Percentiles rank a stretch among this genome's conserved stretches.
phyloP scores from a whole-genome alignment of 2,113 vertebrate genomes.

The Clarias batrachus region DNA sequence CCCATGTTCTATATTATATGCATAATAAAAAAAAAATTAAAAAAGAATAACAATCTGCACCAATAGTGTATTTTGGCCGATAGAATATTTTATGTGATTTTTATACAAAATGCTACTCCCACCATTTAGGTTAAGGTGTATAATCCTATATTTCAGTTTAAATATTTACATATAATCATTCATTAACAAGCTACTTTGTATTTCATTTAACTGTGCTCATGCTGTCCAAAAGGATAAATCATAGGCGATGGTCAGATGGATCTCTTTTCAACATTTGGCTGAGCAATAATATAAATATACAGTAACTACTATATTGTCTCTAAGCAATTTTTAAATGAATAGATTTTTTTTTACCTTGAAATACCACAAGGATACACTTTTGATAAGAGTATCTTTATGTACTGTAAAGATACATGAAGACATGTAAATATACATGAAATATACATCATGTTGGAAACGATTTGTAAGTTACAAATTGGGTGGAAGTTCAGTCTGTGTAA shows the following conservation, averaged over 20 bases:
- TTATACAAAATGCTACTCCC: background rate
- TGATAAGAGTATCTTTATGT: background rate
- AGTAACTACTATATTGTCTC: background rate
- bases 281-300: background rate
- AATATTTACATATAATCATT: background rate
- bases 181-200: background rate
- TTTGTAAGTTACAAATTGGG: slow-evolving; percentile 17
- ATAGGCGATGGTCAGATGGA: background rate
- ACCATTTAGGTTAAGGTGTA: background rate
- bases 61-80: too few species aligned
- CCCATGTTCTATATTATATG: too few species aligned
- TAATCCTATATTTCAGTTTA: background rate
- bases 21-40: too few species aligned
- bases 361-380: background rate
- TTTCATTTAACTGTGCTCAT: background rate
- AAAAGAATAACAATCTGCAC: too few species aligned
- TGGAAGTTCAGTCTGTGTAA: slow-evolving; percentile 23
- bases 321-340: background rate
- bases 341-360: background rate
- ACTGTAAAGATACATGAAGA: slow-evolving; percentile 4
- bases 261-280: background rate
- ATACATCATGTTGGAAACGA: background rate
- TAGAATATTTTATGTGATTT: slow-evolving; percentile 8
- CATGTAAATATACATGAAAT: too few species aligned
- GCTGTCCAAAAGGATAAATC: background rate